These are phyloP conservation scores for Menidia beryllina DNA, from an alignment of 2,113 vertebrate species.

Conservation along the genomic window DNA sequence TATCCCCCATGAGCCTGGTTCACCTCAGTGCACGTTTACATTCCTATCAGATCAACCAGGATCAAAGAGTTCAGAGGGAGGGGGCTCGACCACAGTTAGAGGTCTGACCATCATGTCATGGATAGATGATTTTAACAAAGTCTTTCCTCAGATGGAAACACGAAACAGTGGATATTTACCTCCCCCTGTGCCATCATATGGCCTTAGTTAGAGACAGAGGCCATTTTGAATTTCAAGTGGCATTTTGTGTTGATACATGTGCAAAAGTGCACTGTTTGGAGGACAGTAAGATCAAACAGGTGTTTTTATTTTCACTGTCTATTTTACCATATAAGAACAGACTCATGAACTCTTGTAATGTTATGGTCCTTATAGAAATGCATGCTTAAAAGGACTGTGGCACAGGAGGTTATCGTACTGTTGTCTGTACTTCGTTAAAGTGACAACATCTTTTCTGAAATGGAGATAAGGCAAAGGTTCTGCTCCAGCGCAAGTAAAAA, in stretches of 20 bases:
- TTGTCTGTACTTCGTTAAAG: neutral
- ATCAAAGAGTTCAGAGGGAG: slow-evolving; percentile 58
- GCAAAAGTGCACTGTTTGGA: neutral
- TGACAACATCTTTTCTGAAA: neutral
- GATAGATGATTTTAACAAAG: slow-evolving; percentile 68
- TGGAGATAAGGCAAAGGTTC: neutral
- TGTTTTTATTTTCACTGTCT: neutral
- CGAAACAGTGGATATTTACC: slow-evolving; percentile 23
- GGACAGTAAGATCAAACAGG: slow-evolving; percentile 7
- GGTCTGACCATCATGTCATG: slow-evolving; percentile 59
- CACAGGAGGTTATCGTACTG: neutral
- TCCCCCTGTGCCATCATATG: slow-evolving; percentile 62
- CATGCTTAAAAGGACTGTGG: neutral
- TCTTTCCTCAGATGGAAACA: slow-evolving; percentile 52
- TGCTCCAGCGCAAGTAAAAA: neutral
- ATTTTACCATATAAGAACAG: neutral
- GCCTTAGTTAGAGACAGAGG: slow-evolving; percentile 61
- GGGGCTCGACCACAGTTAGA: slow-evolving; percentile 63
- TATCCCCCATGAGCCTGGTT: slow-evolving; percentile 1
- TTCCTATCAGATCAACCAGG: slow-evolving; percentile 46
- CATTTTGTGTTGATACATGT: neutral
- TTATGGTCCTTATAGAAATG: neutral
- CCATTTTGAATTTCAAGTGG: neutral
- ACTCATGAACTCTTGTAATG: neutral
- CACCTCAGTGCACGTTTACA: slow-evolving; percentile 24